These are phyloP conservation scores for Nomada hirtipes DNA, from an alignment of 2,888 invertebrate species.

Conservation along the genomic window DNA sequence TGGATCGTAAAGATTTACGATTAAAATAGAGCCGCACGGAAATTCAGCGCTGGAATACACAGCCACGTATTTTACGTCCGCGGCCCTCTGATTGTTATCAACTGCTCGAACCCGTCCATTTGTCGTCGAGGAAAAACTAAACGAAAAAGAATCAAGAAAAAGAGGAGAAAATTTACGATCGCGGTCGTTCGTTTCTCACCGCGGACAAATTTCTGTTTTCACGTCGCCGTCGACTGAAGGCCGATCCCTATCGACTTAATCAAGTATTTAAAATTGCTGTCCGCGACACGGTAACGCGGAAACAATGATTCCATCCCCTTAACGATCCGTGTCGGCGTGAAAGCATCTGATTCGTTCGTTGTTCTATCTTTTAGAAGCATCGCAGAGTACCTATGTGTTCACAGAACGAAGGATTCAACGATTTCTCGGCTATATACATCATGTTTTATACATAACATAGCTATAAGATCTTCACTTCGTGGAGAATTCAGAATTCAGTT, in stretches of 20 bases:
- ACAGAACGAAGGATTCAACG: too few relatives aligned
- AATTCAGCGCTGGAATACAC: neutral
- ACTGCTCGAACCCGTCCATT: slow-evolving; percentile 15
- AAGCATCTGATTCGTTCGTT: slow-evolving; percentile 13
- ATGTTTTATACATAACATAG: too few relatives aligned
- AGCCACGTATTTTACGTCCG: slow-evolving; percentile 13
- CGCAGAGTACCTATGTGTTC: too few relatives aligned
- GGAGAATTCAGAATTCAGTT: too few relatives aligned
- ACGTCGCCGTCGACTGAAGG: neutral
- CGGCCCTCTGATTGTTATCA: slow-evolving; percentile 34
- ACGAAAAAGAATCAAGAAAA: neutral
- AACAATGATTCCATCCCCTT: neutral
- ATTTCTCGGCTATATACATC: too few relatives aligned
- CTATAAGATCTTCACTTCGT: too few relatives aligned
- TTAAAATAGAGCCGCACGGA: slow-evolving; percentile 27
- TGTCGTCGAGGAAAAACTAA: neutral
- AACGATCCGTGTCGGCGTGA: neutral
- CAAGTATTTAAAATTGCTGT: slow-evolving; percentile 32
- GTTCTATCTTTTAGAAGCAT: neutral
- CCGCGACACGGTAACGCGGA: slow-evolving; percentile 6
- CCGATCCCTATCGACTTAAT: slow-evolving; percentile 30
- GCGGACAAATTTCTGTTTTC: slow-evolving; percentile 23
- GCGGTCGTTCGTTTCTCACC: neutral
- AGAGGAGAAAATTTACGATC: slow-evolving; percentile 20
- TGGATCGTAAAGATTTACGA: slow-evolving; percentile 43